A percentile compares a stretch with the other conserved stretches of the same genome.
These are phyloP conservation scores for Heliconius cydno DNA, from an alignment of 2,888 invertebrate species.

Conservation along the genomic window DNA sequence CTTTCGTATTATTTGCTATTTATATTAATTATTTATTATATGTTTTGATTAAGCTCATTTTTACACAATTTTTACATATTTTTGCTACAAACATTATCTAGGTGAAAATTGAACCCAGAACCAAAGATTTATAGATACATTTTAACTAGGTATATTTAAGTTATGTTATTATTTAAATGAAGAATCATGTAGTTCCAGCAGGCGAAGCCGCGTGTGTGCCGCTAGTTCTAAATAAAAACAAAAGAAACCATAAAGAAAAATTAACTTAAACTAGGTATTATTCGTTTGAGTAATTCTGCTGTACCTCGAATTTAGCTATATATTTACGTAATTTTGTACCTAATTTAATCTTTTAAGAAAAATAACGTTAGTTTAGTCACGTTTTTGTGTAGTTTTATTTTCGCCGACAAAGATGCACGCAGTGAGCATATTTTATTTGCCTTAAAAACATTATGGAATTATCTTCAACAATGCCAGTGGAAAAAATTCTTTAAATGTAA, in stretches of 20 bases:
- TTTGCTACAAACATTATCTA: too few species aligned
- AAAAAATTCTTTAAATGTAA: background rate
- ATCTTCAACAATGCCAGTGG: background rate
- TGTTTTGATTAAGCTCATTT: too few species aligned
- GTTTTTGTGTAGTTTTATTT: constrained; percentile 28
- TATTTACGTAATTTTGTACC: constrained; percentile 15
- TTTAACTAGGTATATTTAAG: too few species aligned
- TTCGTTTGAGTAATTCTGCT: background rate
- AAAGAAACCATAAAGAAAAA: background rate
- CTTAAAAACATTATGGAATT: background rate
- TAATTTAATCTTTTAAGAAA: constrained; percentile 40
- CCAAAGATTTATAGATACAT: too few species aligned
- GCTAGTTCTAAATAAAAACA: background rate
- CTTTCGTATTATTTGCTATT: too few species aligned
- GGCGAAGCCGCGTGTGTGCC: too few species aligned
- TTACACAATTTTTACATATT: too few species aligned
- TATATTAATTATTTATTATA: too few species aligned
- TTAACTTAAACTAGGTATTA: background rate
- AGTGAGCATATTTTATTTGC: constrained; percentile 27
- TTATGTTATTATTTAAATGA: too few species aligned
- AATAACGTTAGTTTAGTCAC: constrained; percentile 36
- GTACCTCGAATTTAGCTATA: background rate
- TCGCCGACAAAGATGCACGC: constrained; percentile 31
- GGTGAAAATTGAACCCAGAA: too few species aligned
- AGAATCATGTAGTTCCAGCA: too few species aligned